Conservation (phyloP, 1,140 invertebrate genomes). For the Maniola jurtina region DNA sequence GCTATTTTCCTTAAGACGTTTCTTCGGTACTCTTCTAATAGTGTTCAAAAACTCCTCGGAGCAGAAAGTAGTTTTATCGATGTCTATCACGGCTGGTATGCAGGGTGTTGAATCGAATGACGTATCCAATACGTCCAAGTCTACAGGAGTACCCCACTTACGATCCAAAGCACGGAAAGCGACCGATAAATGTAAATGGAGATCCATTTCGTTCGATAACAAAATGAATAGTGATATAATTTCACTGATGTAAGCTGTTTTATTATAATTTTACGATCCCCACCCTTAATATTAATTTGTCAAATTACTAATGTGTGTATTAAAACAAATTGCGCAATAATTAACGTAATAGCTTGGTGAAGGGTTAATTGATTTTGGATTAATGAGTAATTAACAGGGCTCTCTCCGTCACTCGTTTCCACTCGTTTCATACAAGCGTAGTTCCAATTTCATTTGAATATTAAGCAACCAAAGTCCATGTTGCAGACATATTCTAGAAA, state of each 20-base stretch:
- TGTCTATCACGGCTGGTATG: slow-evolving; percentile 42
- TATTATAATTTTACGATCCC: not conserved
- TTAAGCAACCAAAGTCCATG: no score
- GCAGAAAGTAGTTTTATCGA: slow-evolving; percentile 45
- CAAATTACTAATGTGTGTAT: not conserved
- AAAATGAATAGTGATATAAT: not conserved
- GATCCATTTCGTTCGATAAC: slow-evolving; percentile 42
- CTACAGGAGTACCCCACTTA: slow-evolving; percentile 53
- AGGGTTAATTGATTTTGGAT: not conserved
- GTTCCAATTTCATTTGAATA: no score
- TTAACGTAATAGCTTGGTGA: not conserved
- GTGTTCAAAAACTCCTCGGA: slow-evolving; percentile 49
- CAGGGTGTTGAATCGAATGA: slow-evolving; percentile 29
- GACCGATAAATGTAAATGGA: slow-evolving; percentile 50
- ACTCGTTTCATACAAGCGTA: no score
- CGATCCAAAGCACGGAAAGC: slow-evolving; percentile 50
- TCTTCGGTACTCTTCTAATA: slow-evolving; percentile 26
- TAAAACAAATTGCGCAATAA: not conserved
- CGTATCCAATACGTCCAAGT: slow-evolving; percentile 46
- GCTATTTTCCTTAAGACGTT: slow-evolving; percentile 2
- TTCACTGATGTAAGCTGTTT: not conserved
- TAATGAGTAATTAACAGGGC: not conserved
- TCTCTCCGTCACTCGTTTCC: no score
- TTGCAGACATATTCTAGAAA: no score
- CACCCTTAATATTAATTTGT: not conserved